Evolutionary conservation across 2,888 invertebrate species (phyloP), one percentile per base, ranked within the genome.

Genomic region (Dryococelus australis): DNA sequence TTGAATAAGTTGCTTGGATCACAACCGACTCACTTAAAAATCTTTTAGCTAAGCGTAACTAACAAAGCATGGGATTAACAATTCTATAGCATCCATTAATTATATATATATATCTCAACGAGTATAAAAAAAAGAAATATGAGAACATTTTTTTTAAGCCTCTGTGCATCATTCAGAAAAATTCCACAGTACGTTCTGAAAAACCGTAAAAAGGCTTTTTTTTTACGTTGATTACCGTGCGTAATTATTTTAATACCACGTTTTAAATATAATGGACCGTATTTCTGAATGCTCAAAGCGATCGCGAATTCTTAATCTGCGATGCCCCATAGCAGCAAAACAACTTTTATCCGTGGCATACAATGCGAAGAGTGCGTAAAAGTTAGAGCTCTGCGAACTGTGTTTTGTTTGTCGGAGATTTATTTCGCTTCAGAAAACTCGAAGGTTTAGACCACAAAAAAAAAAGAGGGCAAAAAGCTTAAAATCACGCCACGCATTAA

Each of bases 241-340:
- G 27, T 83, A 83, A 28, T 83, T n/a, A 83, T 83, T 83, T 83
- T 83, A 83, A 83, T 83, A 20, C 43, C 13, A 9, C 20, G 83
- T 28, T 83, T 83, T 83, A 28, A 83, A 83, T 28, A 35, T 83
- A 43, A 65, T 83, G 16, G 28, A 20, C 83, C 83, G 43, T 83
- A 27, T 83, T 16, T 83, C 0, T 26, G 12, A 83, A 27, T 1
- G 83, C 28, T 43, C 83, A 28, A 83, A 83, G 83, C 20, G 20
- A n/a, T 65, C n/a, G 24, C 8, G 65, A 24, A 24, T n/a, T 65
- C 3, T 20, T n/a, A 65, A 65, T 16, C 65, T 24, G n/a, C 65
- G 20, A 9, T 65, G 8, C 24, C n/a, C 65, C 2, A 16, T 20
- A 65, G 10, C 65, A 24, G 65, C 65, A 65, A 65, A 65, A 65